phyloP scores from a whole-genome alignment of 2,888 invertebrate species.

The Pocota personata region DNA sequence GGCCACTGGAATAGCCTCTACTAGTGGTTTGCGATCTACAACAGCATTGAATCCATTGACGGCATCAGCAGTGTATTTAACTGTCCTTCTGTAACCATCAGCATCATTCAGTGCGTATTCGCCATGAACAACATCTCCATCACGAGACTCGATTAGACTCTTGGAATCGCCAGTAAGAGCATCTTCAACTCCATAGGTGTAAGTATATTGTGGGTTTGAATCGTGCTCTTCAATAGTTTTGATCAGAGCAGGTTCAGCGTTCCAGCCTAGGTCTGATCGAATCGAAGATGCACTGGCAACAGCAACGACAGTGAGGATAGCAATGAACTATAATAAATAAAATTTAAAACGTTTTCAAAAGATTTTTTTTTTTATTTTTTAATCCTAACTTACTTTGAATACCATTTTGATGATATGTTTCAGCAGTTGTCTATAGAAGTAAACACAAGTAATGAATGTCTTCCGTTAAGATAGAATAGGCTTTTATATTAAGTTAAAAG shows the following conservation, averaged over 20 bases:
- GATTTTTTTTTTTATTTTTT: background rate
- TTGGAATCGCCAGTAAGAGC: constrained; percentile 82
- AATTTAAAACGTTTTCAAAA: background rate
- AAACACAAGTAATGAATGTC: background rate
- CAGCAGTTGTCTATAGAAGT: background rate
- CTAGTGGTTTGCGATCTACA: constrained; percentile 81
- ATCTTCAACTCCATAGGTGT: constrained; percentile 80
- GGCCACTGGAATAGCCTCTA: constrained; percentile 13
- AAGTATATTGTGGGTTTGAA: constrained; percentile 75
- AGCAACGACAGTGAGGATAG: background rate
- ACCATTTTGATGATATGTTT: background rate
- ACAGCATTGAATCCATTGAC: constrained; percentile 83
- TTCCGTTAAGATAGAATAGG: background rate
- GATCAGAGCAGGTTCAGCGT: constrained; percentile 5
- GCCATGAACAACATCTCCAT: constrained; percentile 82
- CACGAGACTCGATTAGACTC: constrained; percentile 81
- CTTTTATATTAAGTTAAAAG: background rate
- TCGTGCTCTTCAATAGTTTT: constrained; percentile 34
- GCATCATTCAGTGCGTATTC: constrained; percentile 82
- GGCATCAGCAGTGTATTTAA: constrained; percentile 82
- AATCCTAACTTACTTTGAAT: background rate
- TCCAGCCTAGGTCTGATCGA: background rate
- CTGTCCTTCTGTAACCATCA: constrained; percentile 82
- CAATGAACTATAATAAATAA: background rate
- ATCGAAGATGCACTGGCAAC: constrained; percentile 13